phyloP scores from a whole-genome alignment of 2,888 invertebrate genomes.

The Thera britannica region DNA sequence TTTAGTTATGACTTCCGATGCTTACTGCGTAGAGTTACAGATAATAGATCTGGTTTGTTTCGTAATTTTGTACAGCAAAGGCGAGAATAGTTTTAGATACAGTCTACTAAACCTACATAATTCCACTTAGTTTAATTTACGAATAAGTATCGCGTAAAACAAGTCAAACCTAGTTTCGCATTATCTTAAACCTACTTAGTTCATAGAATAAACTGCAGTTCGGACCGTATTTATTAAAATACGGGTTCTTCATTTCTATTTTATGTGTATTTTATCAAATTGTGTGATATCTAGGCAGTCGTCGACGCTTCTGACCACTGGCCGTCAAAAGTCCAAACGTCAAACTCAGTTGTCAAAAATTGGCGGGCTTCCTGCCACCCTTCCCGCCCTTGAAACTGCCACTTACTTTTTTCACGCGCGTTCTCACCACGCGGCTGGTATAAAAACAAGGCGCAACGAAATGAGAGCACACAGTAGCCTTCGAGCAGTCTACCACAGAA shows the following conservation, averaged over 20 bases:
- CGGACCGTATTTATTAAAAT: background rate
- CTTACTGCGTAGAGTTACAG: constrained; percentile 7
- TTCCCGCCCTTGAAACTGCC: constrained; percentile 80
- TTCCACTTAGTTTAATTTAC: too few species aligned
- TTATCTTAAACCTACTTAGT: background rate
- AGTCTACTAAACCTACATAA: background rate
- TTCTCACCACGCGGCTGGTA: constrained; percentile 64
- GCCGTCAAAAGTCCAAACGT: constrained; percentile 35
- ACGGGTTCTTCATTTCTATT: background rate
- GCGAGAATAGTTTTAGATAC: background rate
- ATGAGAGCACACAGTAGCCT: constrained; percentile 82
- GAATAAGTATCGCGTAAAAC: too few species aligned
- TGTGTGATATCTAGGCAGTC: constrained; percentile 6
- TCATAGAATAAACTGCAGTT: background rate
- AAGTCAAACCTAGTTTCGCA: background rate
- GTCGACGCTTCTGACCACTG: constrained; percentile 20
- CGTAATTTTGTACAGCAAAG: constrained; percentile 6
- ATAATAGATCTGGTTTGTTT: constrained; percentile 16
- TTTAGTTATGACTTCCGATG: constrained; percentile 19
- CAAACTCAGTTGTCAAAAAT: constrained; percentile 53
- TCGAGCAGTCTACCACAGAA: constrained; percentile 82
- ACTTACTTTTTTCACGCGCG: constrained; percentile 80
- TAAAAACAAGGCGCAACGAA: constrained; percentile 73
- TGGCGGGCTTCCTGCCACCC: constrained; percentile 77
- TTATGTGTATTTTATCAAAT: background rate